Percentiles rank a stretch among this genome's conserved stretches.
Conservation (phyloP, 1,140 invertebrate species). For the Lithobius niger region DNA sequence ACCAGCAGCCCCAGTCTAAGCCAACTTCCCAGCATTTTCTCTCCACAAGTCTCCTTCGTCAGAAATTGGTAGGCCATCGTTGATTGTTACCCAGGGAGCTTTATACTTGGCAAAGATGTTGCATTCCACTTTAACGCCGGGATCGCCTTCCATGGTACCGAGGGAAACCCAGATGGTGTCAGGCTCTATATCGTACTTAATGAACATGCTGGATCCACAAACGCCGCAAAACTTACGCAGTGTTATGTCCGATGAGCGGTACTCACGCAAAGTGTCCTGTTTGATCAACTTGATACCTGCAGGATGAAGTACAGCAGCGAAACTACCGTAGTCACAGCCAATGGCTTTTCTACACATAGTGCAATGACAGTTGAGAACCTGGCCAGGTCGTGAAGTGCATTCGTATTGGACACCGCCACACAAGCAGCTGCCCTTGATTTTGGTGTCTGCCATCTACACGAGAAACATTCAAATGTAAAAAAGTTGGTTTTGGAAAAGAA, state of each 20-base stretch:
- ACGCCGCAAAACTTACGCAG: not conserved
- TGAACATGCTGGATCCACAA: not conserved
- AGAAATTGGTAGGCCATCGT: not conserved
- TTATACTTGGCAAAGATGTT: not conserved
- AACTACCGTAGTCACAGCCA: not conserved
- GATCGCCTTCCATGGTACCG: not conserved
- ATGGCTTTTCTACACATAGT: not conserved
- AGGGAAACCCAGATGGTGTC: not conserved
- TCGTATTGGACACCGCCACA: not conserved
- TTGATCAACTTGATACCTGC: not conserved
- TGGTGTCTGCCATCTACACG: too few species aligned
- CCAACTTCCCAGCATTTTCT: not conserved
- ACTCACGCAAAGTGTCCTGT: not conserved
- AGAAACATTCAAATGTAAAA: too few species aligned
- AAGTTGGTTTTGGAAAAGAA: too few species aligned
- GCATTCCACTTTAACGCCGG: not conserved
- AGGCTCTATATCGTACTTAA: not conserved
- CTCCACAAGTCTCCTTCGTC: not conserved
- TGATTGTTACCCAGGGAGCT: not conserved
- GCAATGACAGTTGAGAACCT: not conserved
- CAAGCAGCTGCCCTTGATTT: not conserved
- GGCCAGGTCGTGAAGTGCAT: not conserved
- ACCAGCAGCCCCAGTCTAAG: too few species aligned
- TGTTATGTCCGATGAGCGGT: not conserved
- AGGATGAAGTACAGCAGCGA: not conserved